Evolutionary conservation across 2,113 vertebrate genomes (phyloP), one percentile per base, ranked within the genome.

Genomic region (Sylvilagus bachmani): DNA sequence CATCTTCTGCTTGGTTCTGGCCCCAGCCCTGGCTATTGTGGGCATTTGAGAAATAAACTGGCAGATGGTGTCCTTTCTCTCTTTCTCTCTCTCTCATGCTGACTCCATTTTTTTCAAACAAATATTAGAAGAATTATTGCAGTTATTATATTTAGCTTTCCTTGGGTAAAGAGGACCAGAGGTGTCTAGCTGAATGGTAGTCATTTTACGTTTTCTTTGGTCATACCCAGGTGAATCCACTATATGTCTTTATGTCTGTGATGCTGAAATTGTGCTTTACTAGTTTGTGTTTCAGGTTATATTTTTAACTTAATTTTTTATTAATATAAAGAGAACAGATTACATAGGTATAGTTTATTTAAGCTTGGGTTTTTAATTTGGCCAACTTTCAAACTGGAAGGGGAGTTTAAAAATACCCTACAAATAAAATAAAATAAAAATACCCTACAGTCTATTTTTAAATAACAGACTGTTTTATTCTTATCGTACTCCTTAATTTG

Each of bases 181-280:
- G 44, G 53, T 38, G 49, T 58, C 74, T 62, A 36, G 10, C 13
- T 51, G 25, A 86, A 66, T 13, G 16, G 22, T 19, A 75, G 29
- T 4, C 6, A 16, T 73, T 69, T 58, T 69, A 29, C 58, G n/a
- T 87, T 88, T 92, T 31, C 27, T 61, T 81, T 74, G 9, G 11
- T 25, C 69, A n/a, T 91, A 51, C 5, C 31, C 51, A 14, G 31
- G 10, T 49, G 61, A 69, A 16, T 62, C 36, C 74, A 29, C 12
- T 78, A 6, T 78, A 21, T 78, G 12, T 77, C 58, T 12, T 70
- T 49, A 58, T 13, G 51, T 71, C 61, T 66, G n/a, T 21, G 36
- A 80, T 61, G 78, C 77, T 38, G n/a, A 92, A 90, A 81, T 33
- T 93, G 29, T 77, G 49, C n/a, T 95, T 24, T 75, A 29, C 16